A percentile compares a stretch with the other conserved stretches of the same genome.
Conservation (phyloP, 2,113 vertebrate genomes). For the Machaerirhynchus nigripectus region DNA sequence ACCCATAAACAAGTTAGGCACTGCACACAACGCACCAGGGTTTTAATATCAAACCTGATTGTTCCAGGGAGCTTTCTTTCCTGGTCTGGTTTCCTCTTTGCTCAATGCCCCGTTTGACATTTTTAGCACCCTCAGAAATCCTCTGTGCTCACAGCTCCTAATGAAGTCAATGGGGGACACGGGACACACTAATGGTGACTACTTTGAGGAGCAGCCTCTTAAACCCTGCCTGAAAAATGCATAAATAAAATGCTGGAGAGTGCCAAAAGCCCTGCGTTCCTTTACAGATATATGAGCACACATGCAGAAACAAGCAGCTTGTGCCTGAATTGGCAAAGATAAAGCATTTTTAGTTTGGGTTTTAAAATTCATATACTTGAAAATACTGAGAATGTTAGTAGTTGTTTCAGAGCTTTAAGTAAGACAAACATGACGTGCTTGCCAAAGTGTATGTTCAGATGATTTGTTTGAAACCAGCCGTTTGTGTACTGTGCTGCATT, state of each 20-base stretch:
- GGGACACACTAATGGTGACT: background rate
- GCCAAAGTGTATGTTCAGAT: background rate
- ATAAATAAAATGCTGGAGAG: background rate
- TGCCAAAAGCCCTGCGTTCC: background rate
- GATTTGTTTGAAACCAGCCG: conserved; percentile 12
- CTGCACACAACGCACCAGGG: background rate
- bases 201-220: background rate
- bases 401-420: background rate
- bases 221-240: background rate
- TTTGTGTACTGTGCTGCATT: background rate
- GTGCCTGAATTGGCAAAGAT: conserved; percentile 1
- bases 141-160: background rate
- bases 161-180: background rate
- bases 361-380: conserved; percentile 21
- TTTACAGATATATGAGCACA: background rate
- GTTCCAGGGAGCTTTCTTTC: conserved; percentile 15
- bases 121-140: conserved; percentile 34
- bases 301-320: background rate
- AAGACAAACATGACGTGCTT: background rate
- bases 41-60: background rate
- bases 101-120: background rate
- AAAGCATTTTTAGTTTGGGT: background rate
- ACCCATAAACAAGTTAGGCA: background rate
- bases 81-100: background rate
- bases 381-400: background rate